phyloP scores from a whole-genome alignment of 1,140 invertebrate species.

The Megalonaias nervosa region DNA sequence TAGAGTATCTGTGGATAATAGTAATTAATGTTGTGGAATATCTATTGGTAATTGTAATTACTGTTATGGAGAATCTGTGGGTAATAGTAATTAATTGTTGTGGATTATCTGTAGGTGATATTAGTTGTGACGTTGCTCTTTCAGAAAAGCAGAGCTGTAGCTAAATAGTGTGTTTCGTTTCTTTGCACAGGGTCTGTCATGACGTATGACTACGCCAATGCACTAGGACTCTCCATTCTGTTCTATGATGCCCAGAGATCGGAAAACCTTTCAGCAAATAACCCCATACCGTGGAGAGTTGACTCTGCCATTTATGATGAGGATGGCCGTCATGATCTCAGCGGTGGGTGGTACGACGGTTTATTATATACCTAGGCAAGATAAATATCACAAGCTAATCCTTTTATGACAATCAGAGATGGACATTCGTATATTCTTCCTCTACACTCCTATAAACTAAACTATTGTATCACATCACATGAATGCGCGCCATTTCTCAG shows the following conservation, averaged over 20 bases:
- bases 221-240: conserved; percentile 74
- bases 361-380: background rate
- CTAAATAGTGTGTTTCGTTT: background rate
- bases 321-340: conserved; percentile 75
- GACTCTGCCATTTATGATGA: conserved; percentile 76
- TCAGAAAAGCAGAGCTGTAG: too few species aligned
- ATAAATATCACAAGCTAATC: background rate
- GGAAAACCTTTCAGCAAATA: conserved; percentile 74
- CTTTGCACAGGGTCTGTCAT: background rate
- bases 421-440: background rate
- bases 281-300: conserved; percentile 76
- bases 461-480: background rate
- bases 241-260: conserved; percentile 80
- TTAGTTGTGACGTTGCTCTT: background rate
- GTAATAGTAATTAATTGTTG: background rate
- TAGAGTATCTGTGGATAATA: too few species aligned
- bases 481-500: background rate
- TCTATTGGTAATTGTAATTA: background rate
- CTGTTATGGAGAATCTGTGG: background rate
- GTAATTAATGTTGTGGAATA: too few species aligned
- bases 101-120: background rate
- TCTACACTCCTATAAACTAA: too few species aligned
- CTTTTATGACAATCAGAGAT: background rate
- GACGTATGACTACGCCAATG: conserved; percentile 73
- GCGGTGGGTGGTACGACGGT: conserved; percentile 76